Conservation (phyloP, 1,140 invertebrate species). For the Choristoneura fumiferana region DNA sequence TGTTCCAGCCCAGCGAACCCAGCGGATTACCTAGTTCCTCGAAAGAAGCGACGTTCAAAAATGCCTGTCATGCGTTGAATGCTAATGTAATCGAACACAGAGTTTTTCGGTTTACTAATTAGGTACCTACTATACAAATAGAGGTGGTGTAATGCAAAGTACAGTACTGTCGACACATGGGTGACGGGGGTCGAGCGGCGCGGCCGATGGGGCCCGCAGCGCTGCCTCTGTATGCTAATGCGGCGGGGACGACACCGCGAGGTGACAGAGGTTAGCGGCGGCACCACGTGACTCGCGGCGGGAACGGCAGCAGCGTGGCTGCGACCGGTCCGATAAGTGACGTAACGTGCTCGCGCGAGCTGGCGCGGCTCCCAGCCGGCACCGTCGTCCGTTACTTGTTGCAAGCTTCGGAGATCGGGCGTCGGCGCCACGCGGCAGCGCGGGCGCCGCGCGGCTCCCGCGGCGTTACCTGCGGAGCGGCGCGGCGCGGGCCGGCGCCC, state of each 20-base stretch:
- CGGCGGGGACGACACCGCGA: no score
- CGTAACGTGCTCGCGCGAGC: no score
- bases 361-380: neutral
- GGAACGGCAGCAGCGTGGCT: neutral
- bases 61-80: no score
- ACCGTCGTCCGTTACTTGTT: neutral
- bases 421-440: constrained; percentile 3
- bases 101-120: constrained; percentile 20
- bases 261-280: no score
- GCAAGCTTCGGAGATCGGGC: no score
- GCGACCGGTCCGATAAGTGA: neutral
- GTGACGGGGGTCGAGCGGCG: no score
- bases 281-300: no score
- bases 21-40: no score
- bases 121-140: constrained; percentile 29
- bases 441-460: constrained; percentile 23
- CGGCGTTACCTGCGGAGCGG: constrained; percentile 24
- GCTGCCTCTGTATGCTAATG: no score
- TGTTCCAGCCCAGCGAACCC: no score
- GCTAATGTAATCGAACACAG: neutral
- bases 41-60: no score
- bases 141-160: constrained; percentile 36
- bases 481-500: constrained; percentile 20
- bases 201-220: no score
- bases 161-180: neutral